phyloP scores from a whole-genome alignment of 1,140 invertebrate genomes.

The Palaemon carinicauda region DNA sequence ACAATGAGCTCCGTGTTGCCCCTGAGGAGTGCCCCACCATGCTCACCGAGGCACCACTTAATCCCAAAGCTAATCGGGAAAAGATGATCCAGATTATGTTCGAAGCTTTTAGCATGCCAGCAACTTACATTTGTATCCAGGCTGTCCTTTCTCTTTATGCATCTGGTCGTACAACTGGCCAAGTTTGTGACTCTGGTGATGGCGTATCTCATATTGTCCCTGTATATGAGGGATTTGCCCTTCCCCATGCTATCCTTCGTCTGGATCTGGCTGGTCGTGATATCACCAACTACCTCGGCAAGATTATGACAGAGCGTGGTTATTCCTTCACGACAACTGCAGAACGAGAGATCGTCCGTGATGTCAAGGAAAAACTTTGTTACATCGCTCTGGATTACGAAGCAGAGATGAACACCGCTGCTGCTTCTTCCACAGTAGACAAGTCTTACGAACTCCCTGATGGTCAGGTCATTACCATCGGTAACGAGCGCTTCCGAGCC shows the following conservation, averaged over 20 bases:
- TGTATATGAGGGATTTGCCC: background rate
- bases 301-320: no score
- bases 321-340: no score
- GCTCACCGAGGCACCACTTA: slow-evolving; percentile 81
- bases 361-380: slow-evolving; percentile 51
- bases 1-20: slow-evolving; percentile 93
- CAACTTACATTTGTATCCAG: slow-evolving; percentile 10
- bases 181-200: background rate
- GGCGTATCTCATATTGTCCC: background rate
- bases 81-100: slow-evolving; percentile 77
- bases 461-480: background rate
- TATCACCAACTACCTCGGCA: no score
- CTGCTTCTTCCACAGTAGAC: slow-evolving; percentile 62
- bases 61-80: slow-evolving; percentile 86
- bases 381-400: slow-evolving; percentile 75
- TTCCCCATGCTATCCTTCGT: no score
- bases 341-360: slow-evolving; percentile 48
- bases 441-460: slow-evolving; percentile 66
- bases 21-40: slow-evolving; percentile 75
- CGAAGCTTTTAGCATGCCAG: slow-evolving; percentile 66
- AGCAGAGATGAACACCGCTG: slow-evolving; percentile 54
- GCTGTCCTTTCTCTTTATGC: background rate
- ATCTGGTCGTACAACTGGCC: background rate
- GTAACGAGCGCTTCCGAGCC: no score
- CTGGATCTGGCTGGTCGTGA: no score